Conservation (phyloP, 1,140 invertebrate genomes). For the Scaptomyza montana region DNA sequence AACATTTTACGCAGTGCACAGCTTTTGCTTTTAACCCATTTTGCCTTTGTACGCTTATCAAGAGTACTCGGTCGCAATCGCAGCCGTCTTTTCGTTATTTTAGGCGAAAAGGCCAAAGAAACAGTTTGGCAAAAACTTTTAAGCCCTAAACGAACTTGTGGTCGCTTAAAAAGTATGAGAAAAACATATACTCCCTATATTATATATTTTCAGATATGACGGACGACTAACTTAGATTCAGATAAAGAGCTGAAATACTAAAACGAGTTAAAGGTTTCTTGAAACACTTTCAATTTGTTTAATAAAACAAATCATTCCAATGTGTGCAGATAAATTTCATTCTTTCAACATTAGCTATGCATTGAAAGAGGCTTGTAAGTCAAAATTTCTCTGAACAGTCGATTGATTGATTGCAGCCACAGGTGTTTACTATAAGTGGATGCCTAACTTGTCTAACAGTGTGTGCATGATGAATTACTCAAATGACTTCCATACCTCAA, state of each 20-base stretch:
- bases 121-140: constrained; percentile 45
- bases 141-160: constrained; percentile 47
- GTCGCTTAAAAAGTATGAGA: constrained; percentile 27
- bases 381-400: constrained; percentile 18
- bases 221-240: constrained; percentile 4
- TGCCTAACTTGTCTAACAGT: constrained; percentile 11
- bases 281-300: constrained; percentile 49
- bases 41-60: constrained; percentile 66
- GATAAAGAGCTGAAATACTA: background rate
- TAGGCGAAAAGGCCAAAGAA: constrained; percentile 58
- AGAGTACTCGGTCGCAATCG: constrained; percentile 57
- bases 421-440: constrained; percentile 33
- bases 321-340: background rate
- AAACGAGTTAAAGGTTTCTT: background rate
- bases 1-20: constrained; percentile 54
- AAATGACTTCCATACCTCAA: constrained; percentile 24
- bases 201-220: background rate
- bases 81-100: constrained; percentile 59
- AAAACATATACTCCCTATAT: constrained; percentile 15
- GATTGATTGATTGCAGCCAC: constrained; percentile 47
- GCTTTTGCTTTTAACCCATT: constrained; percentile 57
- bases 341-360: constrained; percentile 19
- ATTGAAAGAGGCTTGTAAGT: constrained; percentile 29
- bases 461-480: constrained; percentile 76
- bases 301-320: constrained; percentile 35